A percentile compares a stretch with the other conserved stretches of the same genome.
Evolutionary conservation across 2,888 invertebrate species (phyloP).

Genomic region (Bedellia somnulentella): DNA sequence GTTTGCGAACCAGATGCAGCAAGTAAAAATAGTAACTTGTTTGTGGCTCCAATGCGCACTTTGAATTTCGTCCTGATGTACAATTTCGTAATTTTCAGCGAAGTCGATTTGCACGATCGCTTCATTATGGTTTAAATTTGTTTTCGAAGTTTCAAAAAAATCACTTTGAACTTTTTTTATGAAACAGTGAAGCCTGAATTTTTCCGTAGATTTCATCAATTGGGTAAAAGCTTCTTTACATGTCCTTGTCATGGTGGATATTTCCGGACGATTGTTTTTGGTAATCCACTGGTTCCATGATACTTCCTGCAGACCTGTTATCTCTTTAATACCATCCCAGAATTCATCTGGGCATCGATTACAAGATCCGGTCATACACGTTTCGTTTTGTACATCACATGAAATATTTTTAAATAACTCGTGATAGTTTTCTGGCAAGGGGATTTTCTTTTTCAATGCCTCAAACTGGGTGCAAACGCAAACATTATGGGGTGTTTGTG

Average conservation of each 20-base stretch:
- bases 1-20: conserved; percentile 2
- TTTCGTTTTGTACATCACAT: conserved; percentile 2
- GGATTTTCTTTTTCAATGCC: not conserved
- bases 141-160: not conserved
- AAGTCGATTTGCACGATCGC: no score
- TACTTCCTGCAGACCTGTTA: not conserved
- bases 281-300: conserved; percentile 4
- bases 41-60: no score
- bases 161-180: conserved; percentile 1
- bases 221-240: not conserved
- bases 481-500: conserved; percentile 4
- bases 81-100: no score
- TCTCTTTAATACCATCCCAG: not conserved
- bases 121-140: not conserved
- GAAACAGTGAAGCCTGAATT: conserved; percentile 1
- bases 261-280: no score
- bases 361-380: conserved; percentile 3
- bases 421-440: conserved; percentile 1
- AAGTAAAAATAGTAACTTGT: conserved; percentile 4
- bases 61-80: no score
- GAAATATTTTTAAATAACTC: no score
- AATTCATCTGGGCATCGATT: not conserved
- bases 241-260: not conserved
- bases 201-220: not conserved
- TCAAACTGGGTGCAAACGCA: conserved; percentile 4